A percentile compares a stretch with the other conserved stretches of the same genome.
phyloP scores from a whole-genome alignment of 2,888 invertebrate genomes.

The Catocala fraxini region DNA sequence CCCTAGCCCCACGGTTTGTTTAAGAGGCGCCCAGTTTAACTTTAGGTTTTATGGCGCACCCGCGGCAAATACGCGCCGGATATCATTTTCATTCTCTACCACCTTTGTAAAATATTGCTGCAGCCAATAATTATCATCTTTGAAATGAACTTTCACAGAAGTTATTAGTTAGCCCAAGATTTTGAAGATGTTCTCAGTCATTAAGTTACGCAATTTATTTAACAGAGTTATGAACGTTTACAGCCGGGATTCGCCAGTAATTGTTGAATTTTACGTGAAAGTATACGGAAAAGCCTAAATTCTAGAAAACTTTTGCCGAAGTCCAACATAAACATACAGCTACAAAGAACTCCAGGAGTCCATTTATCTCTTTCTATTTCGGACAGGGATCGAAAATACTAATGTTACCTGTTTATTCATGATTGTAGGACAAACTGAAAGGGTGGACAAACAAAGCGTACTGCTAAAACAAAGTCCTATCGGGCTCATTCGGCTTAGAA shows the following conservation, averaged over 20 bases:
- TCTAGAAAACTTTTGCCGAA: background rate
- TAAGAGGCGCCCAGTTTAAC: conserved; percentile 42
- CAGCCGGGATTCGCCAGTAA: no score
- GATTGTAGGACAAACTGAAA: conserved; percentile 5
- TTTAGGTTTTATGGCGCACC: conserved; percentile 46
- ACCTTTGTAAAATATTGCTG: conserved; percentile 20
- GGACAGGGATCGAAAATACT: conserved; percentile 22
- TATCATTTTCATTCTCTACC: conserved; percentile 34
- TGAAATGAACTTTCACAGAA: background rate
- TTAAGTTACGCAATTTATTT: no score
- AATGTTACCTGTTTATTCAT: conserved; percentile 16
- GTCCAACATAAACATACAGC: conserved; percentile 22
- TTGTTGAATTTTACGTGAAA: no score
- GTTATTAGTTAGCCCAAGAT: background rate
- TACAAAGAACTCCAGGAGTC: conserved; percentile 14
- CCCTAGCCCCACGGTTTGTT: conserved; percentile 38
- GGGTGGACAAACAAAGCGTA: conserved; percentile 31
- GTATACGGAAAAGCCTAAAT: no score
- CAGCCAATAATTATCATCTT: conserved; percentile 18
- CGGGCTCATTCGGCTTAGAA: conserved; percentile 27
- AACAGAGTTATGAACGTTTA: no score
- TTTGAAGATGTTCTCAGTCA: background rate
- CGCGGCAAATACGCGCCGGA: conserved; percentile 31
- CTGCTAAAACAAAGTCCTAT: conserved; percentile 28
- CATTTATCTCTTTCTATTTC: conserved; percentile 31